Percentiles rank a stretch among this genome's conserved stretches.
These are phyloP conservation scores for Neotoma lepida DNA, from an alignment of 2,113 vertebrate genomes.

Conservation along the genomic window DNA sequence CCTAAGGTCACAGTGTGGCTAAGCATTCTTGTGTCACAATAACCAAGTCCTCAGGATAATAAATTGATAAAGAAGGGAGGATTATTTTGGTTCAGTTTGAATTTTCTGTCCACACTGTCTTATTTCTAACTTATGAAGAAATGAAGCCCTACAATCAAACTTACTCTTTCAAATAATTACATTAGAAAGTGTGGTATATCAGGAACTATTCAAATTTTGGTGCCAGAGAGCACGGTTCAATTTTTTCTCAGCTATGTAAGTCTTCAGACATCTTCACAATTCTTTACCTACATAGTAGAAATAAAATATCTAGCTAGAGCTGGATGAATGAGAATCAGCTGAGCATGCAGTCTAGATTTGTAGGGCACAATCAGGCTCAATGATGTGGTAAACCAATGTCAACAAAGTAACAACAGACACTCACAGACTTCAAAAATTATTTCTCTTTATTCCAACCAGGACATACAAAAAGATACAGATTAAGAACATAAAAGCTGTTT, in stretches of 20 bases:
- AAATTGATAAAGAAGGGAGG: neutral
- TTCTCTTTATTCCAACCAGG: constrained; percentile 10
- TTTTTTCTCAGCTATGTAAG: neutral
- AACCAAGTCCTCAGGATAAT: neutral
- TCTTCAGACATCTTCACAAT: neutral
- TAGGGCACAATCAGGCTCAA: neutral
- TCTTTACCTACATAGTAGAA: neutral
- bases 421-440: neutral
- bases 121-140: neutral
- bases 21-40: no score
- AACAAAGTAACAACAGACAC: neutral
- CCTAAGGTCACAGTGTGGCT: neutral
- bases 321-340: neutral
- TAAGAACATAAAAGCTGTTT: neutral
- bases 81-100: neutral
- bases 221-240: neutral
- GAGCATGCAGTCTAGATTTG: neutral
- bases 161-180: neutral
- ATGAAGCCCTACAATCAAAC: neutral
- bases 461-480: neutral
- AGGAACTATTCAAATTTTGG: neutral
- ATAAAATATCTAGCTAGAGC: neutral
- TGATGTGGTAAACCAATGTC: neutral
- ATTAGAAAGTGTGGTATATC: neutral
- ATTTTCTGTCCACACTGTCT: neutral